Evolutionary conservation across 2,888 invertebrate genomes (phyloP).

Genomic region (Agrenia bidenticulata): DNA sequence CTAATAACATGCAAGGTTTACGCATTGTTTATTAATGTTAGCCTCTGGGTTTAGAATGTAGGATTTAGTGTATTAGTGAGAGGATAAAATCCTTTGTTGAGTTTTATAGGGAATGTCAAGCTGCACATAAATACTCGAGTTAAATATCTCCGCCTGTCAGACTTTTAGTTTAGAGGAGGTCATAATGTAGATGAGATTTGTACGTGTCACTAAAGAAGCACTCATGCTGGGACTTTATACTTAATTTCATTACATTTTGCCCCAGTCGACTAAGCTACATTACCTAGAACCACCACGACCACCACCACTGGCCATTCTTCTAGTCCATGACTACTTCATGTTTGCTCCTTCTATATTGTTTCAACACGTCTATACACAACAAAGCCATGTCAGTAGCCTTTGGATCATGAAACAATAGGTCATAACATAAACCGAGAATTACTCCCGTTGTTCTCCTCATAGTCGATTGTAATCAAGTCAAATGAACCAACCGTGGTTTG

Average conservation of each 20-base stretch:
- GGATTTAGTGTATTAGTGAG: too few species aligned
- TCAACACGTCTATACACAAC: background rate
- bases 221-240: conserved; percentile 27
- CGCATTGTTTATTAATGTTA: too few species aligned
- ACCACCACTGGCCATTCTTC: background rate
- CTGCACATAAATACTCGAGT: conserved; percentile 23
- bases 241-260: conserved; percentile 26
- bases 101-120: conserved; percentile 19
- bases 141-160: conserved; percentile 24
- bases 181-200: conserved; percentile 27
- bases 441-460: conserved; percentile 12
- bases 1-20: too few species aligned
- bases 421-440: conserved; percentile 11
- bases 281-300: too few species aligned
- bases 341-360: too few species aligned
- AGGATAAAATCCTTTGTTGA: background rate
- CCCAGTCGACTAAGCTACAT: background rate
- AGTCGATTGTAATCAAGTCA: conserved; percentile 8
- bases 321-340: background rate
- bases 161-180: conserved; percentile 20
- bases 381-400: background rate
- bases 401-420: conserved; percentile 9
- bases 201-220: conserved; percentile 28
- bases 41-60: too few species aligned
- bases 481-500: conserved; percentile 12